Percentiles rank a stretch among this genome's conserved stretches.
Conservation (phyloP, 2,888 invertebrate genomes). For the Nematopogon swammerdamellus region DNA sequence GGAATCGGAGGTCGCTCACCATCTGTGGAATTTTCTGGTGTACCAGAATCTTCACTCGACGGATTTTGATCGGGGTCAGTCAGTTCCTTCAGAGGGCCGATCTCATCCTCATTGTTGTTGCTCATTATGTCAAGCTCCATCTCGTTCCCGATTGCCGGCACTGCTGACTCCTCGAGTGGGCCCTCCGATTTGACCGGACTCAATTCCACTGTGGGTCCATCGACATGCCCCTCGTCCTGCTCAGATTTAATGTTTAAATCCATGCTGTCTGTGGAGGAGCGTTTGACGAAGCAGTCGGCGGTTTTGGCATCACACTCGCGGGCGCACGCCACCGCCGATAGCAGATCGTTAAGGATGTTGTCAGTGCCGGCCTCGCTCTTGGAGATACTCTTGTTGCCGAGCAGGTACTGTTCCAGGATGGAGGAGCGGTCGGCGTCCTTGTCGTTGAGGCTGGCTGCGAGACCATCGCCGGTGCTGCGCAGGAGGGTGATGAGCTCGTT, state of each 20-base stretch:
- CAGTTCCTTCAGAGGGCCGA: conserved; percentile 47
- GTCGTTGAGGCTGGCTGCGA: conserved; percentile 17
- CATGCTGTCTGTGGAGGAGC: conserved; percentile 32
- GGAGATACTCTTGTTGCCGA: conserved; percentile 46
- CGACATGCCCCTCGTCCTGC: conserved; percentile 22
- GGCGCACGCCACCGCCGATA: conserved; percentile 60
- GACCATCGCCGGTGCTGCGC: conserved; percentile 58
- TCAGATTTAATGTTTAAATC: conserved; percentile 32
- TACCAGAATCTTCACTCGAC: conserved; percentile 27
- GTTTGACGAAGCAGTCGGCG: conserved; percentile 41
- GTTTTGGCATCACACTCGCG: conserved; percentile 58
- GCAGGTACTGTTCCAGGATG: conserved; percentile 67
- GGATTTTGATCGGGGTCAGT: conserved; percentile 33
- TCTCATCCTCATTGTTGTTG: conserved; percentile 41
- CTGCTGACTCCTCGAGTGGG: conserved; percentile 50
- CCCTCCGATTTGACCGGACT: conserved; percentile 47
- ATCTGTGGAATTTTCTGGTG: conserved; percentile 16
- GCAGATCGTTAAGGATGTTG: conserved; percentile 58
- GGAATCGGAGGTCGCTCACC: conserved; percentile 43
- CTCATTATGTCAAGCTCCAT: conserved; percentile 48
- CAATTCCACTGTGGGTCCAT: conserved; percentile 12
- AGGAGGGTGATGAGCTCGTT: conserved; percentile 62
- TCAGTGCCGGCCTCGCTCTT: conserved; percentile 39
- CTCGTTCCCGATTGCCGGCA: conserved; percentile 49
- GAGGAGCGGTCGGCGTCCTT: conserved; percentile 58